Base-by-base conservation (phyloP, 2,113 vertebrate genomes). In the Ifrita kowaldi region DNA sequence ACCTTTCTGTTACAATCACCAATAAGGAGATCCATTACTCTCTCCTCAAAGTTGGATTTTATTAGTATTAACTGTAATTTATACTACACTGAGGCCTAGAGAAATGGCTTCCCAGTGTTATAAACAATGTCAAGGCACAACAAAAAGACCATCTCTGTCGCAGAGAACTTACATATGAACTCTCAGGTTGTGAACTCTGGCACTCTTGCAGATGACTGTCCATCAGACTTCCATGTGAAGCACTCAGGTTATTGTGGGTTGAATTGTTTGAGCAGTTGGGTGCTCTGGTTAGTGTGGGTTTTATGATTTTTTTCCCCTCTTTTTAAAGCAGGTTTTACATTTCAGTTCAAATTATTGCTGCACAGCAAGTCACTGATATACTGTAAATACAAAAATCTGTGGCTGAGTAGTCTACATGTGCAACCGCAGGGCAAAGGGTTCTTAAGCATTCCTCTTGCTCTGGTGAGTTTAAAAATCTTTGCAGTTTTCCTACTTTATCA, bases 11-110 rank as follows among this genome's bases (percentile, higher is more conserved):
- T 95, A 59, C 1, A 1, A 82, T 37, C 69, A 32, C 67, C 62
- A 92, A 42, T 89, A 80, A 83, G 60, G 30, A 87, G 81, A 85
- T 80, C 88, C 57, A 84, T 96, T 97, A 84, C 52, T 90, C 49
- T 86, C 46, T 62, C 42, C 41, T 96, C 60, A 80, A 95, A 93
- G 57, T 74, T 92, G 44, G 30, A 67, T 85, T 95, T 93, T 90
- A 77, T 96, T 93, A 83, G 22, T 42, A 49, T 73, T 94, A 93
- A 44, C 88, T 90, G 6, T 90, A 68, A 95, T 92, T 87, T 93
- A 77, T 78, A 74, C 64, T 70, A 27, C 33, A 41, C 19, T 74
- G 32, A 83, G 27, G 18, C 60, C 47, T 68, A 67, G 71, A 95
- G 15, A 87, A 89, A 74, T 79, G 59, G 42, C 55, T 91, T 75